phyloP scores from a whole-genome alignment of 2,113 vertebrate species.

The Haplochromis vanheusdeni region DNA sequence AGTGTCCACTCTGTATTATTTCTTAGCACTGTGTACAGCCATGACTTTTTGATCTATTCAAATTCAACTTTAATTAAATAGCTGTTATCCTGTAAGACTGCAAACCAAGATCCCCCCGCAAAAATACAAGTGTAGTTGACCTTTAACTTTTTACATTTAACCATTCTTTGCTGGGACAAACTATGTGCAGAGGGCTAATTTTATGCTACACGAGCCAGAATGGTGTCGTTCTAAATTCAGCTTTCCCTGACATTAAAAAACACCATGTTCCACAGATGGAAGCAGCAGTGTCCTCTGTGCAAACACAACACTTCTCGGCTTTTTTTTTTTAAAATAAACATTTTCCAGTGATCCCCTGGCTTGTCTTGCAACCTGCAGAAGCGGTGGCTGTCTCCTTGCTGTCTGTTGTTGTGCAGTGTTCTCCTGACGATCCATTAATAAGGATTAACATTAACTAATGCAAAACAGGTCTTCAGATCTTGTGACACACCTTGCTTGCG shows the following conservation, averaged over 20 bases:
- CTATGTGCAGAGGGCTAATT: neutral
- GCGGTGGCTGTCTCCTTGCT: neutral
- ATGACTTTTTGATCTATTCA: conserved; percentile 8
- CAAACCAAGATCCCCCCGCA: neutral
- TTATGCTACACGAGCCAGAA: neutral
- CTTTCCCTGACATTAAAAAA: neutral
- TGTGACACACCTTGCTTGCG: neutral
- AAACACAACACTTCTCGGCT: neutral
- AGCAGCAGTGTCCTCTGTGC: neutral
- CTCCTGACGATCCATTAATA: neutral
- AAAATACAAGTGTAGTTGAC: neutral
- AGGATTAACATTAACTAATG: neutral
- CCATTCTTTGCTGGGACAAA: neutral
- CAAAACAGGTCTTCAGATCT: neutral
- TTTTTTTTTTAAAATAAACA: neutral
- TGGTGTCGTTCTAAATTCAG: neutral
- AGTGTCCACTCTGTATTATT: neutral
- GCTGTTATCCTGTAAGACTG: neutral
- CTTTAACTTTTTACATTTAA: neutral
- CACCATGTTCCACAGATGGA: neutral
- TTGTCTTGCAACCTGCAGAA: neutral
- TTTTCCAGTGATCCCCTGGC: neutral
- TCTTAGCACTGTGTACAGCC: neutral
- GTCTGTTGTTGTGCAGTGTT: neutral
- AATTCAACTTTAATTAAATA: neutral